phyloP scores from a whole-genome alignment of 2,888 invertebrate genomes.

The Ferrisia virgata region DNA sequence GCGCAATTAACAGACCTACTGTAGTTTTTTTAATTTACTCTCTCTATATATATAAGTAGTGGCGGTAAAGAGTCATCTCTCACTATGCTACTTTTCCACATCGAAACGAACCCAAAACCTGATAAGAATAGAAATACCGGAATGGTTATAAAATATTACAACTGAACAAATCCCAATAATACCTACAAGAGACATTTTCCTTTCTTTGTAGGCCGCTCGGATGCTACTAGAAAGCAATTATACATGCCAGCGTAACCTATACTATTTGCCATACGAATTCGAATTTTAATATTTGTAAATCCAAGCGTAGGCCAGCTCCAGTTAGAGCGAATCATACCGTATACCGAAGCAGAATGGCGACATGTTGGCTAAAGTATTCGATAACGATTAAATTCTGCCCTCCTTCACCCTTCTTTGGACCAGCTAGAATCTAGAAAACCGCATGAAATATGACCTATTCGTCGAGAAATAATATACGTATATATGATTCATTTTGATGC shows the following conservation, averaged over 20 bases:
- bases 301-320: not conserved
- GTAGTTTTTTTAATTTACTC: constrained; percentile 22
- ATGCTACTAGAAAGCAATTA: constrained; percentile 3
- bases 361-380: constrained; percentile 2
- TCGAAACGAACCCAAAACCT: not conserved
- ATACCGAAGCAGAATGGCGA: not conserved
- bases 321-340: not conserved
- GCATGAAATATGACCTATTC: constrained; percentile 3
- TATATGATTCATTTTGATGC: constrained; percentile 1
- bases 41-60: not conserved
- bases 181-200: not conserved
- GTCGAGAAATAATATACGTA: not conserved
- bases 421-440: not conserved
- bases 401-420: not conserved
- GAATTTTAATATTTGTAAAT: not conserved
- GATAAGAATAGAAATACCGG: not conserved
- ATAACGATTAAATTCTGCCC: constrained; percentile 7
- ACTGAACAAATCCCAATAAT: not conserved
- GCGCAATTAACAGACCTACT: constrained; percentile 25
- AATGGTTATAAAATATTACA: not conserved
- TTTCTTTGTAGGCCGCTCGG: not conserved
- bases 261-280: not conserved
- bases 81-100: no score
- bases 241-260: not conserved
- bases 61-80: not conserved